Conservation (phyloP, 2,888 invertebrate genomes). For the Theretra japonica region DNA sequence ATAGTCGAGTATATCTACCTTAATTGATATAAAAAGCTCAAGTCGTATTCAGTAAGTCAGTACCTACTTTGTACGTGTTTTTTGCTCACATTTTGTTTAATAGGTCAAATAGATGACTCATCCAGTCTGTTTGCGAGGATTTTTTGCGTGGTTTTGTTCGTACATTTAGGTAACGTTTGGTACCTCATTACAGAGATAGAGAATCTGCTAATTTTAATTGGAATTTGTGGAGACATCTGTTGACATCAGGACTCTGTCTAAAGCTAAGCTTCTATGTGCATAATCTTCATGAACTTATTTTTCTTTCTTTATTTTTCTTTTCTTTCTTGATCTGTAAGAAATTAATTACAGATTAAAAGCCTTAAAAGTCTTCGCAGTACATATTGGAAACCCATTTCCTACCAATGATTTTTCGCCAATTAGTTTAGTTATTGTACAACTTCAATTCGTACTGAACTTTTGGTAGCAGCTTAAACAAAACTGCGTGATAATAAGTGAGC, state of each 20-base stretch:
- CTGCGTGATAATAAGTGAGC: too few relatives aligned
- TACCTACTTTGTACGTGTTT: slow-evolving; percentile 40
- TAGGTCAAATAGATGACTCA: slow-evolving; percentile 72
- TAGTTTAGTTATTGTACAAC: too few relatives aligned
- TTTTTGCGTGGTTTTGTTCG: slow-evolving; percentile 31
- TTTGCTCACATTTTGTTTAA: slow-evolving; percentile 56
- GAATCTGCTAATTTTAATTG: slow-evolving; percentile 29
- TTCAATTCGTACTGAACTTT: too few relatives aligned
- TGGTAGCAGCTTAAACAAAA: too few relatives aligned
- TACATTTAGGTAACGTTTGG: slow-evolving; percentile 25
- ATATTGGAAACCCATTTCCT: too few relatives aligned
- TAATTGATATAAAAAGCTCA: slow-evolving; percentile 54
- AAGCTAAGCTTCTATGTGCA: too few relatives aligned
- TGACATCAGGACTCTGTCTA: slow-evolving; percentile 1
- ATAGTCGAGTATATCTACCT: slow-evolving; percentile 47
- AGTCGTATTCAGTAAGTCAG: slow-evolving; percentile 29
- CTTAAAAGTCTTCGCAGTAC: too few relatives aligned
- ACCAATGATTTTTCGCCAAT: too few relatives aligned
- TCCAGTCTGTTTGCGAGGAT: slow-evolving; percentile 39
- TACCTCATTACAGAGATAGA: slow-evolving; percentile 30
- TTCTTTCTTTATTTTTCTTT: too few relatives aligned
- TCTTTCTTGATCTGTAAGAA: too few relatives aligned
- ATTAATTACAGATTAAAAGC: too few relatives aligned
- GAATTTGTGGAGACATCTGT: slow-evolving; percentile 20
- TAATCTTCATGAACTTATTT: too few relatives aligned